Evolutionary conservation across 2,113 vertebrate species (phyloP), one percentile per base, ranked within the genome.

Genomic region (Strix aluco): DNA sequence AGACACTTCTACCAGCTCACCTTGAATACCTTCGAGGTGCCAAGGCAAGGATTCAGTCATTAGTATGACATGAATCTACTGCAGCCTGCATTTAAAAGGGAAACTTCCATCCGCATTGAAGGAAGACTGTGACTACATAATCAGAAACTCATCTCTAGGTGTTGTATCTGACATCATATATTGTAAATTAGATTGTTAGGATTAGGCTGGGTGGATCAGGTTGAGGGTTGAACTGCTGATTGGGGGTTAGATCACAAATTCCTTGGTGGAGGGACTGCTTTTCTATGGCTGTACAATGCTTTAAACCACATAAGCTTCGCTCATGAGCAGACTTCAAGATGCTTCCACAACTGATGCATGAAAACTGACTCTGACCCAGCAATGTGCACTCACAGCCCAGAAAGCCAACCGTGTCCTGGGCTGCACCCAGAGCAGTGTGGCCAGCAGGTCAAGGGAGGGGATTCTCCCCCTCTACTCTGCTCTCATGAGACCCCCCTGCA

Each of bases 251-350:
- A 75, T 58, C 75, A 70, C 69, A 61, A 44, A 73, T 51, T n/a
- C 59, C 59, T 69, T 46, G 42, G 17, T 15, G 25, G 9, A 79
- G 14, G 18, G 7, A 46, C 49, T 40, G 26, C 18, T 40, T 63
- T 40, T 25, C 49, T 16, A 25, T 6, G 25, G 44, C 30, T 51
- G 40, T 21, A 40, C 17, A 51, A 15, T 32, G 32, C 65, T 66
- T 69, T 55, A 72, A 55, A 55, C 26, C 30, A 54, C 14, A 30
- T 0, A 22, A 17, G 11, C 2, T 17, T 30, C 3, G 3, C 18
- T 61, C 42, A 12, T 2, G 15, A 23, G 54, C 2, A 4, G 36
- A 32, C 36, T 57, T 13, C 0, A 3, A 30, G 59, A 20, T 40
- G 36, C 54, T 69, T 62, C 38, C 17, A 46, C 15, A 51, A 6